Evolutionary conservation across 2,888 invertebrate genomes (phyloP), one percentile per base, ranked within the genome.

Genomic region (Reticulitermes lucifugus): DNA sequence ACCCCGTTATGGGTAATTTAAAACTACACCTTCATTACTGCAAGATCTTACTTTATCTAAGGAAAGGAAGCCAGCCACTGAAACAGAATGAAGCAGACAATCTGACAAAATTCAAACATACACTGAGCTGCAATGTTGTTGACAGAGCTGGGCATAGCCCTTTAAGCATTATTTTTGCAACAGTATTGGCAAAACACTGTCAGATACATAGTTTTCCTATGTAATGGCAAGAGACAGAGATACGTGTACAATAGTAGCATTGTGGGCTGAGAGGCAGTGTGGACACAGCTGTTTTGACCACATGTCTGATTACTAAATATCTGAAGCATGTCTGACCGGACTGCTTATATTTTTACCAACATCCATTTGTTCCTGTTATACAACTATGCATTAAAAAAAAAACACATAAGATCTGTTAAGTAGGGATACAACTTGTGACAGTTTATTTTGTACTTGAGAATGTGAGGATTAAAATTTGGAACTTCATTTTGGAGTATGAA

Each of bases 261-360:
- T n/a, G 9, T 25, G 65, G 65, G 60, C 60, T 14, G 25, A 65
- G n/a, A 25, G 3, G 65, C 25, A 65, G 25, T 10, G n/a, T 65
- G 65, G 65, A 65, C 65, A 65, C 65, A 65, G 65, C 65, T 65
- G 65, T n/a, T 65, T 65, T n/a, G 65, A 65, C 25, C n/a, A 65
- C 25, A 65, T 12, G n/a, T 65, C 25, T 65, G 0, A 65, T 60
- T 60, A 60, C n/a, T 12, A 25, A 25, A 25, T 12, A 65, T 2
- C 0, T 25, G 25, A 65, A n/a, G 12, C 7, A 25, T 10, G 25
- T 25, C n/a, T 25, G n/a, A 14, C 9, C 25, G 51, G 51, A 51
- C 14, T 51, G 9, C 12, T 18, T 55, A 18, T 18, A 14, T 55
- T 55, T 18, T 10, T 65, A 65, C n/a, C 12, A n/a, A 25, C n/a